Percentiles rank a stretch among this genome's conserved stretches.
phyloP scores from a whole-genome alignment of 2,113 vertebrate genomes.

The Ursus arctos region DNA sequence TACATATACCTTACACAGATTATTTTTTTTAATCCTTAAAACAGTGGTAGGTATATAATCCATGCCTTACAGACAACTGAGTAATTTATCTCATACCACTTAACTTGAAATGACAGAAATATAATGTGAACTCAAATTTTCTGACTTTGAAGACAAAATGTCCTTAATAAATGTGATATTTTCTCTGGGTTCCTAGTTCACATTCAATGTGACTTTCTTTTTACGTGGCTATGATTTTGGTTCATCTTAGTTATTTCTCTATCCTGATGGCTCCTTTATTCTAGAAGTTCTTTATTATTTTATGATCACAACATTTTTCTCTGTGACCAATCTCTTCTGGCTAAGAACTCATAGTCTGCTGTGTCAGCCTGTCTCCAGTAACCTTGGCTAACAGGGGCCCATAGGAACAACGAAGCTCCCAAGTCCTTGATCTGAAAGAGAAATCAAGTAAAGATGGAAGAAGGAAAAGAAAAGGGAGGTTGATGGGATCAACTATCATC shows the following conservation, averaged over 20 bases:
- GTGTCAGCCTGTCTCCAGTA: not conserved
- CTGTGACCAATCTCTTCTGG: not conserved
- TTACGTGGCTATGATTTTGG: not conserved
- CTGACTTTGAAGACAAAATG: not conserved
- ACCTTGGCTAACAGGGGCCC: not conserved
- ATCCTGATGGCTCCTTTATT: not conserved
- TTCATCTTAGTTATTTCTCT: not conserved
- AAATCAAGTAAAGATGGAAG: not conserved
- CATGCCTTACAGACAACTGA: not conserved
- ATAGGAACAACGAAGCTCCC: not conserved
- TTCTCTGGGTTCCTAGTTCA: not conserved
- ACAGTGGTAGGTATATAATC: not conserved
- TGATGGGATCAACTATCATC: not conserved
- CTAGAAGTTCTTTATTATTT: not conserved
- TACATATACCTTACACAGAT: not conserved
- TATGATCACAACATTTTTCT: not conserved
- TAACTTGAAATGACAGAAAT: not conserved
- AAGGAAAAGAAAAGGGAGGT: not conserved
- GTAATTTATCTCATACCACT: not conserved
- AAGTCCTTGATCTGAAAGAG: not conserved
- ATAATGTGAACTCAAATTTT: not conserved
- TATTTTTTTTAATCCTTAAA: not conserved
- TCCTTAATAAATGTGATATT: not conserved
- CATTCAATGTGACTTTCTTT: not conserved
- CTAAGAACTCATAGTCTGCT: not conserved